Conservation (phyloP, 2,888 invertebrate species). For the Luperina nickerlii region DNA sequence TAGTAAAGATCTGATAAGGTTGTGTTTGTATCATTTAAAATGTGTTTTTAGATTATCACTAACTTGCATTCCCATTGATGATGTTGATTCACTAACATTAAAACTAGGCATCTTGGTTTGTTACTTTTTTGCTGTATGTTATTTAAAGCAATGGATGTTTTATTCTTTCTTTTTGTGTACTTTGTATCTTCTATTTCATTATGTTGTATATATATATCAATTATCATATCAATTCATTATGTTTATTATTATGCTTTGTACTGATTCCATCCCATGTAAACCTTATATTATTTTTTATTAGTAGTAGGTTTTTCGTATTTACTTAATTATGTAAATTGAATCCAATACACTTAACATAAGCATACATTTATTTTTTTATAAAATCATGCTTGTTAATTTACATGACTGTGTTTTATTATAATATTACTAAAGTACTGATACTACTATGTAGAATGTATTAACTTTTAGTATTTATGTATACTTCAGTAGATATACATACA, state of each 20-base stretch:
- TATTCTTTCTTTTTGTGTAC: neutral
- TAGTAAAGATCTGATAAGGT: conserved; percentile 67
- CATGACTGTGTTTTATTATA: conserved; percentile 1
- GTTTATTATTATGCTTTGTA: conserved; percentile 2
- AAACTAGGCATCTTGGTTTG: conserved; percentile 7
- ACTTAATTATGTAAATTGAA: neutral
- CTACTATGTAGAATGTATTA: conserved; percentile 23
- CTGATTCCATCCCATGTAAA: conserved; percentile 35
- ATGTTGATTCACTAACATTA: conserved; percentile 37
- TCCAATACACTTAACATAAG: conserved; percentile 7
- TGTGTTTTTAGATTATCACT: conserved; percentile 7
- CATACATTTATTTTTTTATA: neutral
- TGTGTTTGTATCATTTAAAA: neutral
- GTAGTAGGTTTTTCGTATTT: neutral
- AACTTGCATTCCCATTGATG: neutral
- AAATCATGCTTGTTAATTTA: conserved; percentile 4
- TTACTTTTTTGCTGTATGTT: neutral
- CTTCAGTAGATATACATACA: conserved; percentile 26
- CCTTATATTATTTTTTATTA: conserved; percentile 9
- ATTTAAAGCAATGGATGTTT: neutral
- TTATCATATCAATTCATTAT: too few relatives aligned
- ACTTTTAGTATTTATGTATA: conserved; percentile 16
- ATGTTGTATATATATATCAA: too few relatives aligned
- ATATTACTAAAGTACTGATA: conserved; percentile 13
- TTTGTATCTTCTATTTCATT: neutral